These are phyloP conservation scores for Octopus sinensis DNA, from an alignment of 1,140 invertebrate species.

Conservation along the genomic window DNA sequence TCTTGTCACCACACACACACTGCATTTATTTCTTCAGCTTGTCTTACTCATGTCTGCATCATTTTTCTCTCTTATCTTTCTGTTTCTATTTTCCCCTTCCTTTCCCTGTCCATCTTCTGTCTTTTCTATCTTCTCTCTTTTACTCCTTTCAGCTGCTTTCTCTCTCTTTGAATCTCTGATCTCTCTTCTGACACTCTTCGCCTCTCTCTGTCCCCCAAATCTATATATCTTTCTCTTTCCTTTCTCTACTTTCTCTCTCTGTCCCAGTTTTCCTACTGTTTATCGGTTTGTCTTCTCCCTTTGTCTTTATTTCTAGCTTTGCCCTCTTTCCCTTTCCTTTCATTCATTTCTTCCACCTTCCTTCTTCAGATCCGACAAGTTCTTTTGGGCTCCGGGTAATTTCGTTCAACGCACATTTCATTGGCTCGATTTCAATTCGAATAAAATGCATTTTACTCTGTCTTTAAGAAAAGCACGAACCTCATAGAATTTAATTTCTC, in stretches of 20 bases:
- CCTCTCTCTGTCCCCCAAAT: not conserved
- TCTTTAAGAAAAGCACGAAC: no score
- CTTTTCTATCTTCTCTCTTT: not conserved
- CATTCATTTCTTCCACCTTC: not conserved
- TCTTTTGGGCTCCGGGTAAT: no score
- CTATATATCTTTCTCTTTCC: not conserved
- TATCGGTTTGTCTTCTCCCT: not conserved
- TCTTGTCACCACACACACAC: not conserved
- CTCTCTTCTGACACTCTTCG: not conserved
- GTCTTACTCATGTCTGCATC: not conserved
- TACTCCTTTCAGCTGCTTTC: not conserved
- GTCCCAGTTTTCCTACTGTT: not conserved
- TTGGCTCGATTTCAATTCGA: no score
- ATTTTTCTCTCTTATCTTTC: not conserved
- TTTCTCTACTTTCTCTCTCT: not conserved
- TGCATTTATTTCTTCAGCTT: not conserved
- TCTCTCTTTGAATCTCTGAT: not conserved
- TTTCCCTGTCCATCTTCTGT: not conserved
- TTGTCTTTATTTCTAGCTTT: not conserved
- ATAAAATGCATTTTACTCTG: no score
- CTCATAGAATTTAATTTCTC: no score
- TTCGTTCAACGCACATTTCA: no score
- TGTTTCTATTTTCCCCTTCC: not conserved
- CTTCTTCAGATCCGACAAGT: not conserved
- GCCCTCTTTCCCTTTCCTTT: not conserved